Evolutionary conservation across 1,140 invertebrate genomes (phyloP), one percentile per base, ranked within the genome.

Genomic region (Alviniconcha marisindica): DNA sequence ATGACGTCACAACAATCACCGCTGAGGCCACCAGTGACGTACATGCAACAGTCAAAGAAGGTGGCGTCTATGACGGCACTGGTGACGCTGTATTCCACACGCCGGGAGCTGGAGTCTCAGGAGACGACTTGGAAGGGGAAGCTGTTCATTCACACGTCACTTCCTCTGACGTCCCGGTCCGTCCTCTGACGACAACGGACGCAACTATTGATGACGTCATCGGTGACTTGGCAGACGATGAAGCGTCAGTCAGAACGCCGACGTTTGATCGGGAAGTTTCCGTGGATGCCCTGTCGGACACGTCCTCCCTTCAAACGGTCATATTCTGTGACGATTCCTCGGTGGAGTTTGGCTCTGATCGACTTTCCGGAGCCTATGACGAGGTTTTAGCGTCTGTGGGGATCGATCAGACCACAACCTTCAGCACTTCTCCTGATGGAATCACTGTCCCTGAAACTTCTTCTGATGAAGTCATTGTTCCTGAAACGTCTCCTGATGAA

Each of bases 251-350:
- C 69, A 28, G 69, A 18, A 36, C 69, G 31, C 38, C 33, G 18
- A 33, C 38, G 31, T 31, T 71, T 4, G 51, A 38, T 14, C n/a
- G 24, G 0, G 77, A 56, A 31, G 28, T 31, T 60, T 28, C 51
- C 24, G 54, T 63, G 51, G 77, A 78, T 38, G 31, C 33, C 33
- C 24, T 33, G 51, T 78, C 77, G 36, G 77, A 60, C 10, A 56
- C 77, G 14, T 78, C 77, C 18, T 78, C 77, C 4, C 24, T 60
- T 2, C 28, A 40, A 63, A 78, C 77, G 10, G 54, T 60, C 31
- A 24, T 63, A 24, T 24, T 60, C 3, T 54, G 31, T 10, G 51
- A 63, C 24, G 77, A 56, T 12, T 28, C 51, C 2, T 28, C 51
- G 0, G 21, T 51, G 31, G 24, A 77, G 28, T 0, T 21, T 33